Percentiles rank a stretch among this genome's conserved stretches.
Conservation (phyloP, 2,888 invertebrate species). For the Hirtodrosophila duncani region DNA sequence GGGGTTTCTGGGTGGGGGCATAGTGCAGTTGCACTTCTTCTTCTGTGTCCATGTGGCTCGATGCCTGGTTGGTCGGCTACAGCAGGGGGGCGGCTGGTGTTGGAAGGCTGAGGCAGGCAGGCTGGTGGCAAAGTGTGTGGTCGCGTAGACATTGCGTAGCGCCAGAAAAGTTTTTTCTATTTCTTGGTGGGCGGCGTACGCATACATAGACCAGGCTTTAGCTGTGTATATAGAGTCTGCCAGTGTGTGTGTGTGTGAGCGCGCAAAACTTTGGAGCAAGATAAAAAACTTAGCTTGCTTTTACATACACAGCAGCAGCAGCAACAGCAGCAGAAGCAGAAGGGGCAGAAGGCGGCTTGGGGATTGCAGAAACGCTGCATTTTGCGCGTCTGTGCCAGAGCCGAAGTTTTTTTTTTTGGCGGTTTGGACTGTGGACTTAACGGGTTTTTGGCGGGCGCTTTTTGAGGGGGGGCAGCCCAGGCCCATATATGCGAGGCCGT, state of each 20-base stretch:
- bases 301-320: constrained; percentile 49
- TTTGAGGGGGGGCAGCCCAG: constrained; percentile 1
- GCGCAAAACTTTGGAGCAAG: constrained; percentile 63
- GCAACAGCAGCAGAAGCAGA: no score
- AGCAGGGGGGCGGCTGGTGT: constrained; percentile 12
- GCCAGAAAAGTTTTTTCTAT: constrained; percentile 65
- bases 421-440: constrained; percentile 24
- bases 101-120: constrained; percentile 11
- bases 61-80: constrained; percentile 62
- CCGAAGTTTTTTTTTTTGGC: constrained; percentile 43
- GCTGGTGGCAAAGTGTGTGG: constrained; percentile 53
- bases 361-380: constrained; percentile 42
- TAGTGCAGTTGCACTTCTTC: constrained; percentile 56
- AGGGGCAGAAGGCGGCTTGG: not conserved
- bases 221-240: constrained; percentile 33
- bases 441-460: constrained; percentile 1
- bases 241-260: constrained; percentile 32
- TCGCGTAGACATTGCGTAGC: constrained; percentile 68
- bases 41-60: constrained; percentile 33
- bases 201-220: constrained; percentile 42
- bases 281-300: constrained; percentile 62
- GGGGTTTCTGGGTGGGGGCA: constrained; percentile 10
- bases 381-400: constrained; percentile 59
- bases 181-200: constrained; percentile 43
- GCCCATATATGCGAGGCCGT: constrained; percentile 44